Evolutionary conservation across 2,888 invertebrate genomes (phyloP), one percentile per base, ranked within the genome.

Genomic region (Endomychus coccineus): DNA sequence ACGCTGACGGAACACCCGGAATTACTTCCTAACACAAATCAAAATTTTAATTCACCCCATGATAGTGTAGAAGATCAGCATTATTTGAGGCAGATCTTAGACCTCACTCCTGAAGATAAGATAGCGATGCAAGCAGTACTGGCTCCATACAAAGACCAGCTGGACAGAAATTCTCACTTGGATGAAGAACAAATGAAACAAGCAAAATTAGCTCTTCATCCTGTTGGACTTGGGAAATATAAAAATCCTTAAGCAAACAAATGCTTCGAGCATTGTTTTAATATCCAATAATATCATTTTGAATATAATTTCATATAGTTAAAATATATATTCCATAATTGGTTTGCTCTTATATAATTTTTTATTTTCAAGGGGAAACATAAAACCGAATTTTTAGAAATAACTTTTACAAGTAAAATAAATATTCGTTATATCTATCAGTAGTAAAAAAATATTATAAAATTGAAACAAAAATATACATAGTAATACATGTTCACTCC

Each of bases 1-100:
- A 82, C 82, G 0, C 67, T 84, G 45, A 75, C 74, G 21, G 83
- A 83, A 51, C 80, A 82, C 55, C 82, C 83, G 0, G 81, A 81
- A 51, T 57, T 82, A 11, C 64, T 80, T 51, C 32, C 44, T 9
- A 39, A 46, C 17, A 48, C 49, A n/a, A 37, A 47, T 32, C 46
- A 52, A 33, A 50, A 45, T 27, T 36, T 50, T 34, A 35, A 43
- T 16, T 37, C 45, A 22, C 45, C 51, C 25, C 40, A 50, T 3
- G 48, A 49, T 17, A 17, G 41, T 2, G 44, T 44, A 3, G 49
- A 59, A n/a, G 51, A 55, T n/a, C 59, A 60, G 31, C 52, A 56
- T 25, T 47, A 72, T 44, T 67, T 75, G 61, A 68, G 65, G 29
- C 74, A 74, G 46, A 69, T 74, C 46, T 56, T 74, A 49, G 70